These are phyloP conservation scores for Venturia canescens DNA, from an alignment of 1,140 invertebrate species.

Conservation along the genomic window DNA sequence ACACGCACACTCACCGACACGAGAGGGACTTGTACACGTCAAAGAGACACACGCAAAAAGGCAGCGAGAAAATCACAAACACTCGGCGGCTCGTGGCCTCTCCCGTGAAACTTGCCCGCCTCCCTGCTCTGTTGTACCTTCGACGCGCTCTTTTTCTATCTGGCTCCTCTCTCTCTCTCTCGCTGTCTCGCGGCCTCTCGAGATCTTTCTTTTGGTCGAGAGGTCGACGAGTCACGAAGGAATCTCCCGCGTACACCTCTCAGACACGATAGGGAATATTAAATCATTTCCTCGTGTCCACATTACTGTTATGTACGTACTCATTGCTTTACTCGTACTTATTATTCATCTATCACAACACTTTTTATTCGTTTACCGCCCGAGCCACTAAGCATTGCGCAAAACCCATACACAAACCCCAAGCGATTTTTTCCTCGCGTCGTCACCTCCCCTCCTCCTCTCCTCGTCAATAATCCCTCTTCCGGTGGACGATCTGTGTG, in stretches of 20 bases:
- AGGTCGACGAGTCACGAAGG: conserved; percentile 39
- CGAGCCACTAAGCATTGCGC: too few species aligned
- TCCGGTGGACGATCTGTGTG: too few species aligned
- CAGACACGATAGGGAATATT: neutral
- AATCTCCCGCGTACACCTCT: conserved; percentile 21
- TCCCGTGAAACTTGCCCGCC: conserved; percentile 34
- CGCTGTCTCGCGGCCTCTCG: neutral
- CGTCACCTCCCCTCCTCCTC: too few species aligned
- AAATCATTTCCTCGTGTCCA: neutral
- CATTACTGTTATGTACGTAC: neutral
- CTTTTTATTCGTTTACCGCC: too few species aligned
- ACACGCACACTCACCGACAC: neutral
- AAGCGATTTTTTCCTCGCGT: too few species aligned
- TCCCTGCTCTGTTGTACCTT: conserved; percentile 26
- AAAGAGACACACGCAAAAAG: neutral
- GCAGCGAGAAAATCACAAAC: conserved; percentile 11
- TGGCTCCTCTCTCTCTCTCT: neutral
- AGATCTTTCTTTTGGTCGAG: neutral
- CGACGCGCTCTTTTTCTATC: neutral
- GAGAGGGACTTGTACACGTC: neutral
- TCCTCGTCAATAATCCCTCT: too few species aligned
- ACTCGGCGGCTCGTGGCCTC: conserved; percentile 18
- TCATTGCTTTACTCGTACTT: neutral
- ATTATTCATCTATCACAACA: neutral
- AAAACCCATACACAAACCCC: too few species aligned